These are phyloP conservation scores for Dolichoris vasculosae DNA, from an alignment of 1,140 invertebrate species.

Conservation along the genomic window DNA sequence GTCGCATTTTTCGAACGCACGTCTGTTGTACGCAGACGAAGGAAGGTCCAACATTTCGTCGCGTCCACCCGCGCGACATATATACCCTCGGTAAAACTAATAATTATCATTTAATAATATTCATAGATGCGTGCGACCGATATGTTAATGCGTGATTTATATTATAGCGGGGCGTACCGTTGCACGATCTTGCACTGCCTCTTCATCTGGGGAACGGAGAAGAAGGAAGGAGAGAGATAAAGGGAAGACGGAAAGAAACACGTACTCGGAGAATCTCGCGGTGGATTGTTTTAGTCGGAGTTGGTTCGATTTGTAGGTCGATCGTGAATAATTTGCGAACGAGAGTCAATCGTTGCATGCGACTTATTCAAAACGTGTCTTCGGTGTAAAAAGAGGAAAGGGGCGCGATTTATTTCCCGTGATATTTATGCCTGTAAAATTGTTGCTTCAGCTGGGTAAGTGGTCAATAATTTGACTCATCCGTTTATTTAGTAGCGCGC, in stretches of 20 bases:
- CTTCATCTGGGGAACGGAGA: background rate
- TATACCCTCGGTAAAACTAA: constrained; percentile 33
- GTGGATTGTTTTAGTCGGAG: constrained; percentile 4
- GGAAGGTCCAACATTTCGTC: constrained; percentile 28
- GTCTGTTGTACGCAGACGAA: background rate
- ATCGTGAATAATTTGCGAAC: constrained; percentile 19
- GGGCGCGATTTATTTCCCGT: background rate
- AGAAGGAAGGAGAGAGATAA: background rate
- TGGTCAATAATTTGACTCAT: background rate
- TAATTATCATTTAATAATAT: constrained; percentile 62
- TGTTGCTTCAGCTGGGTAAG: background rate
- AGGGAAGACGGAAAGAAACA: background rate
- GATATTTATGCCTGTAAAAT: constrained; percentile 13
- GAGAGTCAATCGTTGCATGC: background rate
- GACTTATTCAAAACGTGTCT: background rate
- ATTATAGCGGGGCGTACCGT: constrained; percentile 49
- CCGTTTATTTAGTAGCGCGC: background rate
- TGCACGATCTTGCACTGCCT: constrained; percentile 24
- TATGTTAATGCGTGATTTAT: constrained; percentile 61
- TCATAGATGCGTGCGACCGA: constrained; percentile 56
- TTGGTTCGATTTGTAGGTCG: constrained; percentile 37
- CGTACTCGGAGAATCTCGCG: background rate
- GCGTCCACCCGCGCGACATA: constrained; percentile 38
- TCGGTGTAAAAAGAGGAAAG: background rate
- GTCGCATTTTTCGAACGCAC: background rate